These are phyloP conservation scores for Melozone crissalis DNA, from an alignment of 2,113 vertebrate species.

Conservation along the genomic window DNA sequence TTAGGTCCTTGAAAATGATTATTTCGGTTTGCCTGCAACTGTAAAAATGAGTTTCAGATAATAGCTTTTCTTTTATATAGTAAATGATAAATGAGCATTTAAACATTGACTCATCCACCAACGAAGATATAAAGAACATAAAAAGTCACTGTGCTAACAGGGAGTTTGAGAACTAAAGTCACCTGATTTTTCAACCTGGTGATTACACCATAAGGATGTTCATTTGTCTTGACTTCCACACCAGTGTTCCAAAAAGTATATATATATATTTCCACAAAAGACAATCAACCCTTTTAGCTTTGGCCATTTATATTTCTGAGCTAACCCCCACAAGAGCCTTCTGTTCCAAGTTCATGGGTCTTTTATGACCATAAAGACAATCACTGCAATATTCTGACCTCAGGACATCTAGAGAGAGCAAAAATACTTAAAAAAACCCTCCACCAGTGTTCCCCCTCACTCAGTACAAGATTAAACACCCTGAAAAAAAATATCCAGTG, in stretches of 20 bases:
- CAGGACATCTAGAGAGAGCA: background rate
- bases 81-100: conserved; percentile 79
- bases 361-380: conserved; percentile 43
- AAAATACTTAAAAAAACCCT: background rate
- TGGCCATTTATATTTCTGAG: conserved; percentile 59
- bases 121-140: conserved; percentile 75
- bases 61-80: conserved; percentile 83
- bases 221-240: conserved; percentile 76
- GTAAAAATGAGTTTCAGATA: conserved; percentile 82
- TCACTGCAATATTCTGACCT: conserved; percentile 9
- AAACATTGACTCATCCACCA: conserved; percentile 80
- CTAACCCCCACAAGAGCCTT: conserved; percentile 36
- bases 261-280: conserved; percentile 67
- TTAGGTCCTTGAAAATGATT: conserved; percentile 82
- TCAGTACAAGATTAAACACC: background rate
- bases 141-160: conserved; percentile 77
- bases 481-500: background rate
- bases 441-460: background rate
- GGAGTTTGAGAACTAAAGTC: conserved; percentile 74
- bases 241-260: conserved; percentile 66
- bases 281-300: conserved; percentile 73
- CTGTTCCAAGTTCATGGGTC: conserved; percentile 42
- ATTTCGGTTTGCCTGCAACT: conserved; percentile 79
- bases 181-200: conserved; percentile 76
- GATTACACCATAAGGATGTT: conserved; percentile 73